Base-by-base conservation (phyloP, 2,797 vertebrate species). In the Sebastes glaucus region DNA sequence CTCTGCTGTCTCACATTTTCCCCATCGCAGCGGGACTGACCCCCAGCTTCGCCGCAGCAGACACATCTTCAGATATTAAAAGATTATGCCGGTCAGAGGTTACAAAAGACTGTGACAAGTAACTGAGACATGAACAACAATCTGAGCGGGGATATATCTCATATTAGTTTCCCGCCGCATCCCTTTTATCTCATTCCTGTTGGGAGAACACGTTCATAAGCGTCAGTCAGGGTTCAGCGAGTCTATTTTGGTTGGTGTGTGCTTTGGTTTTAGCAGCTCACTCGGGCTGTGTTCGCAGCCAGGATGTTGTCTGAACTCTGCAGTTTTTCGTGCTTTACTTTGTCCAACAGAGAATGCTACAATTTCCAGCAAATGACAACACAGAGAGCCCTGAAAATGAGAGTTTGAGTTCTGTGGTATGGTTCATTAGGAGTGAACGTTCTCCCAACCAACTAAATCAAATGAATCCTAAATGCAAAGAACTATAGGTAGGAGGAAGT, bases 51-150 rank as follows among this genome's bases (percentile, higher is more conserved):
- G 6, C 65, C 77, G 20, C 65, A 22, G 49, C 64, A 28, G 57
- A 75, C 78, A 74, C 86, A 67, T 69, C 90, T 71, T 77, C 83
- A 96, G 94, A 96, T 96, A 96, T 96, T 96, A 93, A 95, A 89
- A 95, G 94, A 96, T 93, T 93, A 94, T 94, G 83, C 82, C 71
- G 94, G 95, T 96, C 95, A 95, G 94, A 95, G 93, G 92, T 94
- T 94, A 91, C 87, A 92, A 93, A 96, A 96, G 94, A 91, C 91
- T 93, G 93, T 93, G 90, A 93, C 92, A 90, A 91, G 89, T 88
- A 86, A 91, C 81, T 69, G 88, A 89, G 87, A 92, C 85, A 83
- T 71, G 77, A 88, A 87, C 84, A 87, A 80, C 78, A 81, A 76
- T 62, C 70, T 61, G 65, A 88, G 78, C n/a, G 14, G 11, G 67